Conservation (phyloP, 2,113 vertebrate genomes). For the Gavialis gangeticus region DNA sequence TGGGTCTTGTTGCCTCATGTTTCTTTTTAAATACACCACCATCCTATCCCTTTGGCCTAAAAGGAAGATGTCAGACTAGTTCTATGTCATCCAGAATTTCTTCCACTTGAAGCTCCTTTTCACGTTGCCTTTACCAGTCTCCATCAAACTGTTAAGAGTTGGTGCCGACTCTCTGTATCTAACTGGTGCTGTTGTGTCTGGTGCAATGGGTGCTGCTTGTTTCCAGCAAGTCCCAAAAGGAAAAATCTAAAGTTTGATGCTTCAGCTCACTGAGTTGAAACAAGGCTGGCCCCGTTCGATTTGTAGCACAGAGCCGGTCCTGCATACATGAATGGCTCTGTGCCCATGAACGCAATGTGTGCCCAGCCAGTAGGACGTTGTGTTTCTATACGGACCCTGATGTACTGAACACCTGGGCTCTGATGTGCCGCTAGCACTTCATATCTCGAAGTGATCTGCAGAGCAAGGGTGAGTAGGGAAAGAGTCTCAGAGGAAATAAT, state of each 20-base stretch:
- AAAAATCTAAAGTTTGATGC: background rate
- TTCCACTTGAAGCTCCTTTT: too few relatives aligned
- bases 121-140: background rate
- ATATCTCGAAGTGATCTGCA: background rate
- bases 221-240: background rate
- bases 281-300: background rate
- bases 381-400: rapidly evolving
- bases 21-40: background rate
- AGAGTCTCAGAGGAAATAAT: background rate
- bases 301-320: background rate
- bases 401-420: background rate
- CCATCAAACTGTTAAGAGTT: background rate
- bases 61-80: background rate
- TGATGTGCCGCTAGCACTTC: background rate
- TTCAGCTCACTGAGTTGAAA: background rate
- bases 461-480: background rate
- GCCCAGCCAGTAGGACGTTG: background rate
- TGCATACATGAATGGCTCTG: rapidly evolving
- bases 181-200: background rate
- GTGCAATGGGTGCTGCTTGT: background rate
- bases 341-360: background rate
- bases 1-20: background rate
- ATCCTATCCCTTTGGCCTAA: background rate
- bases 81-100: background rate
- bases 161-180: too few relatives aligned